A percentile compares a stretch with the other conserved stretches of the same genome.
Evolutionary conservation across 1,140 invertebrate genomes (phyloP).

Genomic region (Panagrolaimus sp.): DNA sequence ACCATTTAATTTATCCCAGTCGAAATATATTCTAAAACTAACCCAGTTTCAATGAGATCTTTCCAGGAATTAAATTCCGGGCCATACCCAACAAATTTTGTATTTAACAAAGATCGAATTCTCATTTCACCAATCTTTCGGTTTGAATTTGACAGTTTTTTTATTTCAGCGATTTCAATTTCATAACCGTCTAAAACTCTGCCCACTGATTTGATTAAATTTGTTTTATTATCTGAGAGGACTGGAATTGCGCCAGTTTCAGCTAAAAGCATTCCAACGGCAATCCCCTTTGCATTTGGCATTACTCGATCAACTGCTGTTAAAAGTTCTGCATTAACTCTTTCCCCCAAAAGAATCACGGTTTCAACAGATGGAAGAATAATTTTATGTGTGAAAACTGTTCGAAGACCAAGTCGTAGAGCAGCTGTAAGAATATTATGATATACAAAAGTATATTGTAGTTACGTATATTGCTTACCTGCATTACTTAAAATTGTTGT

Average conservation of each 20-base stretch:
- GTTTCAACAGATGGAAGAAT: slow-evolving; percentile 47
- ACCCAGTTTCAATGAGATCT: slow-evolving; percentile 51
- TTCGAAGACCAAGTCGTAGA: slow-evolving; percentile 25
- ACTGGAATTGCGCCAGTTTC: slow-evolving; percentile 48
- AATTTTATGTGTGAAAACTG: slow-evolving; percentile 30
- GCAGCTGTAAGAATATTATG: slow-evolving; percentile 19
- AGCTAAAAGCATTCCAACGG: slow-evolving; percentile 56
- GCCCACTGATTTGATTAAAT: slow-evolving; percentile 47
- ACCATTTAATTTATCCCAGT: too few relatives aligned
- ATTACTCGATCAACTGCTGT: slow-evolving; percentile 43
- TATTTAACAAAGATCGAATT: slow-evolving; percentile 34
- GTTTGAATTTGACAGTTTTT: slow-evolving; percentile 26
- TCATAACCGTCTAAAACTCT: slow-evolving; percentile 51
- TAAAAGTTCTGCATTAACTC: slow-evolving; percentile 47
- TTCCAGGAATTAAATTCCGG: slow-evolving; percentile 37
- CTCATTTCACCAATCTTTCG: slow-evolving; percentile 46
- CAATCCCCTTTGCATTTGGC: slow-evolving; percentile 51
- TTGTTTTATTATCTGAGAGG: slow-evolving; percentile 53
- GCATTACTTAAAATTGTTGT: slow-evolving; percentile 12
- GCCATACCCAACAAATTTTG: slow-evolving; percentile 51
- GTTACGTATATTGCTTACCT: too few relatives aligned
- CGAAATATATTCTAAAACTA: too few relatives aligned
- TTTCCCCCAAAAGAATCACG: slow-evolving; percentile 51
- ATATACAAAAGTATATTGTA: too few relatives aligned
- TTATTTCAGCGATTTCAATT: slow-evolving; percentile 18